phyloP scores from a whole-genome alignment of 1,140 invertebrate genomes.

The Tetramorium simillimum region DNA sequence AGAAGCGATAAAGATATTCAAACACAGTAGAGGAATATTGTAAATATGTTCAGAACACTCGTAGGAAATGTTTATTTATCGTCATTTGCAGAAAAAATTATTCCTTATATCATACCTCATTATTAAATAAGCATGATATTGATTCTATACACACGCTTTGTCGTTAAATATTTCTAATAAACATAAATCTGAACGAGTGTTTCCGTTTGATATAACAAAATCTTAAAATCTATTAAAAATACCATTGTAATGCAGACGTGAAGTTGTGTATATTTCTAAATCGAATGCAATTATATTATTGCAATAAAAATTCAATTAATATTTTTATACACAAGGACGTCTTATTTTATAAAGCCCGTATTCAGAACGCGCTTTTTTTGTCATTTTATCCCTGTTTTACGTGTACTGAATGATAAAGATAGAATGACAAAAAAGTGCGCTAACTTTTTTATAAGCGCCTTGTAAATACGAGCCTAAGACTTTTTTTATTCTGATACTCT shows the following conservation, averaged over 20 bases:
- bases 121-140: slow-evolving; percentile 25
- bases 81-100: slow-evolving; percentile 16
- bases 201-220: neutral
- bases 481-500: neutral
- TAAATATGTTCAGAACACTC: slow-evolving; percentile 45
- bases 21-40: slow-evolving; percentile 50
- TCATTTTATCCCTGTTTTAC: too few species aligned
- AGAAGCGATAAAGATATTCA: slow-evolving; percentile 61
- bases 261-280: neutral
- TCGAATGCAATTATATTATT: neutral
- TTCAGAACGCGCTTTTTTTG: too few species aligned
- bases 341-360: neutral
- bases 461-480: too few species aligned
- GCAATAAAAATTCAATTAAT: neutral
- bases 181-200: neutral
- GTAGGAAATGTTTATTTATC: slow-evolving; percentile 19
- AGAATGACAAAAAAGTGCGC: too few species aligned
- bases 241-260: neutral
- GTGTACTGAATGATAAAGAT: too few species aligned
- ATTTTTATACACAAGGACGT: neutral
- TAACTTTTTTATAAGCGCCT: too few species aligned
- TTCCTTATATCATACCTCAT: neutral
- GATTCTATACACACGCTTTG: neutral
- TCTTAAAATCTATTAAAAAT: neutral
- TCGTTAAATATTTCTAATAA: neutral